Base-by-base conservation (phyloP, 2,888 invertebrate genomes). In the Dione vanillae region DNA sequence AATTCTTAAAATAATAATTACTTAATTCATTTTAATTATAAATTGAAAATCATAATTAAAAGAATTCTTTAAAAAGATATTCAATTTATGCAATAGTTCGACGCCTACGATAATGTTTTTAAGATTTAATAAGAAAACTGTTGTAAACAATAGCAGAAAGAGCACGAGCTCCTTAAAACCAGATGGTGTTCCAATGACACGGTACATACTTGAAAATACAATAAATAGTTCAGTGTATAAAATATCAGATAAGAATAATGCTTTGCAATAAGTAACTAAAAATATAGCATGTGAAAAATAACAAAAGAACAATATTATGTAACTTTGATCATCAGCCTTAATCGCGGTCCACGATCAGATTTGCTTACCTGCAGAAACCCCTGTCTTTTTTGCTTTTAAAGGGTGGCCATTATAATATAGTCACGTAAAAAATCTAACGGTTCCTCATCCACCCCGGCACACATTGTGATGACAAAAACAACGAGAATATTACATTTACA, bases 381-480 rank as follows among this genome's bases (percentile, higher is more conserved):
- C 82, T 76, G 75, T 73, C 74, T 88, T 92, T 86, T 90, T 91
- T 88, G 83, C 81, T 77, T 78, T 78, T 69, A 90, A 91, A 90
- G 91, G 92, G 90, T 90, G 83, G 82, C 89, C 87, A 87, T 90
- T 89, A 90, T 88, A 83, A 86, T 82, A 80, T 80, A 73, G 75
- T 75, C 74, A 78, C 80, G 82, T 82, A 89, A 92, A 91, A 91
- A 89, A 86, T 81, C 66, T 90, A 92, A 92, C 92, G 92, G 92
- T 88, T 81, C 86, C 81, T 77, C 81, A 82, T 85, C 85, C 81
- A 87, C 82, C 88, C 88, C 85, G 85, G 87, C 85, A 88, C 92
- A 91, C 90, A 90, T 91, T 92, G 90, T 89, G 80, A 83, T 80
- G 80, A 83, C 87, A 88, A 89, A 89, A 83, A 90, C 87, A 90